Conservation (phyloP, 2,888 invertebrate species). For the Allolobophora icterica region DNA sequence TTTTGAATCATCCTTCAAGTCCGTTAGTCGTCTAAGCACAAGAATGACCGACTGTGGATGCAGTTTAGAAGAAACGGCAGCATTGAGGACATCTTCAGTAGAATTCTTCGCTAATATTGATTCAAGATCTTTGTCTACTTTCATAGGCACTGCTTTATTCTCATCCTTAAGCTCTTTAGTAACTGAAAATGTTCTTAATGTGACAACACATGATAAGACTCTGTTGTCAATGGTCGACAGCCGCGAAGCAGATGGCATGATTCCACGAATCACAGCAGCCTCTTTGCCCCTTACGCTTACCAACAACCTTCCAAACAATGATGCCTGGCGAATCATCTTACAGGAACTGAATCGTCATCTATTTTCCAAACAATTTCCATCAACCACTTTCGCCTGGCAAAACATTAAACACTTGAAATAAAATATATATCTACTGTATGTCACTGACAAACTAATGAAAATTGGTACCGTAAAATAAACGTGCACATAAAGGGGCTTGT, state of each 20-base stretch:
- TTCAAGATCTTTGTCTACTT: not conserved
- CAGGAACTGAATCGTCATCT: not conserved
- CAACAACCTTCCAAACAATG: slow-evolving; percentile 9
- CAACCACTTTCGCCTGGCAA: not conserved
- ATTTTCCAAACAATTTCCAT: not conserved
- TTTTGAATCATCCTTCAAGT: not conserved
- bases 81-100: not conserved
- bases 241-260: not conserved
- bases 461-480: too few species aligned
- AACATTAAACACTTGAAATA: not conserved
- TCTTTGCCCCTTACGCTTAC: not conserved
- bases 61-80: not conserved
- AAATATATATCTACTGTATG: not conserved
- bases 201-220: not conserved
- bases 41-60: not conserved
- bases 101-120: not conserved
- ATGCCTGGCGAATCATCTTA: not conserved
- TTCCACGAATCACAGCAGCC: not conserved
- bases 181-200: not conserved
- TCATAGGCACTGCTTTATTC: not conserved
- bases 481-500: too few species aligned
- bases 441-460: not conserved
- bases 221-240: not conserved
- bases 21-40: not conserved
- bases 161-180: not conserved